Base-by-base conservation (phyloP, 2,888 invertebrate species). In the Aproaerema taeniolella region DNA sequence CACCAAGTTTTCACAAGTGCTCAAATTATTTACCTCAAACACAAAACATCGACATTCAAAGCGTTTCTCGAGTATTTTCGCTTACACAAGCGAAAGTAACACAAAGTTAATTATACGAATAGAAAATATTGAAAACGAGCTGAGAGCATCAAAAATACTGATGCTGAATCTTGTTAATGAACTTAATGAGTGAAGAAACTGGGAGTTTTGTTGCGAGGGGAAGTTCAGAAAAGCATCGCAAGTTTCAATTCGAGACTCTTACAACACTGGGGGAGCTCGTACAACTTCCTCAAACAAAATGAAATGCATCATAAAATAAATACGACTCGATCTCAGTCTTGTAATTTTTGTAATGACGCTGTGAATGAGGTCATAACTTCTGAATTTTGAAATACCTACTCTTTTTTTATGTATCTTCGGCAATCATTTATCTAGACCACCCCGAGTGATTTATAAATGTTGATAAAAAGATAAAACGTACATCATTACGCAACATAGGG, bases 11-110 rank as follows among this genome's bases (percentile, higher is more conserved):
- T 80, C 74, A 67, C 76, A 75, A 82, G 74, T 78, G 70, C 75
- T 81, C 70, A 72, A 78, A 80, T 82, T 79, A 81, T 83, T 81
- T 79, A 73, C 78, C 79, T 73, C 73, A 73, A 81, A 80, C 77
- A 81, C 68, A 79, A 80, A 82, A 80, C 79, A 79, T 79, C 67
- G 70, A 65, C 67, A 74, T 79, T 79, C 72, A 79, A 80, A 83
- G 74, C 69, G 71, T 75, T 78, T 74, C 70, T 66, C 61, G 59
- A 79, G 79, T 77, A 75, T 76, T 83, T 79, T 64, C 58, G 78
- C 74, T 69, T 71, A 77, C 75, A 70, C 73, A 76, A 72, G 70
- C 67, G 64, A 60, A 60, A 59, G 67, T 5, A 53, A 55, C 57
- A 70, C 70, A 74, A 76, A 75, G 67, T 67, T 69, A 76, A 71